Percentiles rank a stretch among this genome's conserved stretches.
Conservation (phyloP, 1,140 invertebrate species). For the Zaprionus nigranus region DNA sequence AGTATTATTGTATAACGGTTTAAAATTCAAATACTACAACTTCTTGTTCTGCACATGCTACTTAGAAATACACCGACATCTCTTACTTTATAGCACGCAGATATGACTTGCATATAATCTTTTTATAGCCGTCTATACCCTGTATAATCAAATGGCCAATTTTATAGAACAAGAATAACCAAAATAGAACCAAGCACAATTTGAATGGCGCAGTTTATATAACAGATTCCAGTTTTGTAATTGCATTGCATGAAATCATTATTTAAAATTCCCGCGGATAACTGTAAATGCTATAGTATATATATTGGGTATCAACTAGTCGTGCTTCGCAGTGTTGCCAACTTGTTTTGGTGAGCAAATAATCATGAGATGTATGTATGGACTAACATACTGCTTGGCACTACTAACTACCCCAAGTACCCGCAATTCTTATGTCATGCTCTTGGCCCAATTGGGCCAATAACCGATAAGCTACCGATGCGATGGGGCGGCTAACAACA, state of each 20-base stretch:
- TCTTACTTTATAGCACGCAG: neutral
- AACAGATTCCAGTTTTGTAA: neutral
- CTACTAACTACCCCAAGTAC: neutral
- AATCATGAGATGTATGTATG: neutral
- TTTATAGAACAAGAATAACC: neutral
- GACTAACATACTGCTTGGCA: neutral
- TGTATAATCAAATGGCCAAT: neutral
- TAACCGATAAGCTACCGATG: slow-evolving; percentile 38
- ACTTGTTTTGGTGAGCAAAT: neutral
- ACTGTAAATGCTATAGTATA: neutral
- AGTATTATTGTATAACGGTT: neutral
- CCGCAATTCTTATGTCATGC: neutral
- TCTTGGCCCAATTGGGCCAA: slow-evolving; percentile 28
- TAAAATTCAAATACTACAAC: too few relatives aligned
- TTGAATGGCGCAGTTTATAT: neutral
- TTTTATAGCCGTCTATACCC: neutral
- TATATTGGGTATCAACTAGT: neutral
- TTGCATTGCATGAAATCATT: neutral
- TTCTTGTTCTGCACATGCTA: neutral
- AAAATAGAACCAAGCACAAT: neutral
- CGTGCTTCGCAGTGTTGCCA: neutral
- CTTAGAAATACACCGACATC: neutral
- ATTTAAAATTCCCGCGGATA: too few relatives aligned
- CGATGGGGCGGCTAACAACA: slow-evolving; percentile 9
- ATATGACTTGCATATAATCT: neutral